A percentile compares a stretch with the other conserved stretches of the same genome.
Conservation (phyloP, 37 sponge, comb jelly and placozoan species). For the Beroe ovata region DNA sequence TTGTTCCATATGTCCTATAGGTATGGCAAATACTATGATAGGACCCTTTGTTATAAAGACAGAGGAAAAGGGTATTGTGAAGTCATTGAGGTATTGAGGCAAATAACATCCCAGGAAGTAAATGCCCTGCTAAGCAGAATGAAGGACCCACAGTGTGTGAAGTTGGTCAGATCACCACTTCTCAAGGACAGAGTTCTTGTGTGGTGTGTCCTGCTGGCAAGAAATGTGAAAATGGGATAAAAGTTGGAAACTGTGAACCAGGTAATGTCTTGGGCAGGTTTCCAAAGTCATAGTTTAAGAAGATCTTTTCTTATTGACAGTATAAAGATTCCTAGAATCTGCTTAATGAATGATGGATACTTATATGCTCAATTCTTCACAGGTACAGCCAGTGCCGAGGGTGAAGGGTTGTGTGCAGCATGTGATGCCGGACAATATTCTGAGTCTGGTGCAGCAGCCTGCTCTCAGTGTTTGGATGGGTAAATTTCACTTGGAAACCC, state of each 20-base stretch:
- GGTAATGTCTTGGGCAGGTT: background rate
- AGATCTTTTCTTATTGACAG: no score
- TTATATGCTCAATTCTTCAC: no score
- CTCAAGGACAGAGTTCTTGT: background rate
- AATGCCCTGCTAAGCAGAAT: background rate
- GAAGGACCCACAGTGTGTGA: background rate
- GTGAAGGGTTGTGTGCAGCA: background rate
- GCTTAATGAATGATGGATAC: no score
- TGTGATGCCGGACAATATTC: constrained; percentile 30
- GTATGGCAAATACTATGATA: no score
- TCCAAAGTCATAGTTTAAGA: no score
- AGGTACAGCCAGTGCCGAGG: constrained; percentile 33
- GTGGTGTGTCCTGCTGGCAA: background rate
- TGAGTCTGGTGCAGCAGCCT: background rate
- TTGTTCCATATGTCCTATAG: constrained; percentile 3
- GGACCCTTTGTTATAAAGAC: no score
- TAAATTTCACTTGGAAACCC: background rate
- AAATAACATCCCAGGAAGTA: background rate
- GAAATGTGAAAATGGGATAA: background rate
- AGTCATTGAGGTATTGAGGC: no score
- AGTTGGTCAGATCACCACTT: background rate
- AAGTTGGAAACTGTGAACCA: background rate
- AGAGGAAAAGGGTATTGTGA: no score
- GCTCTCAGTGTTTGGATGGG: constrained; percentile 9
- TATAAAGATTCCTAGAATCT: no score